Evolutionary conservation across 2,797 vertebrate species (phyloP), one percentile per base, ranked within the genome.

Genomic region (Enteromius treurensis): DNA sequence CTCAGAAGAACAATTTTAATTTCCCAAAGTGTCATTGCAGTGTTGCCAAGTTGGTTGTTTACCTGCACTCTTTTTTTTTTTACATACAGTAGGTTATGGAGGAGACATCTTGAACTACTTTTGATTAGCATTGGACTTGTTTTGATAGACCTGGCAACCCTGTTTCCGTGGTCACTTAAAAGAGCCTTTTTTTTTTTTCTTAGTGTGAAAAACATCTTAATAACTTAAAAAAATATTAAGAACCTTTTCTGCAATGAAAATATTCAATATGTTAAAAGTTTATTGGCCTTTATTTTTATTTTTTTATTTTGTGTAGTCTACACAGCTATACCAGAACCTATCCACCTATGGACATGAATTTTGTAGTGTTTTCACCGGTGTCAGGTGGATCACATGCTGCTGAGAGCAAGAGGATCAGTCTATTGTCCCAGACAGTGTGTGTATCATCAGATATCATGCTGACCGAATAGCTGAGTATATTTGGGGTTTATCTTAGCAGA

Each of bases 401-500:
- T 74, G 55, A 74, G 8, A 74, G 14, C 1, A 9, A 74, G 9
- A 9, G 15, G 29, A 51, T 64, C 29, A 0, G 3, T 74, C 26
- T 81, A 6, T 62, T 53, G 45, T 82, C 45, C 23, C 45, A 65
- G 70, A 74, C 60, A 49, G 14, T 40, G 29, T 21, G 78, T 80
- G 55, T 68, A 32, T 77, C 51, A 77, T 77, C 53, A 75, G 26
- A 65, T 53, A 75, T 82, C 62, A 75, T 17, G 40, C 70, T 53
- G 80, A 62, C 60, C 80, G 68, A 83, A 83, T 68, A 75, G 45
- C 70, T 67, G 14, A 32, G 71, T 76, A 71, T 49, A 62, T 73
- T 49, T 73, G 42, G 60, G 71, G 60, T 65, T 82, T 82, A 55
- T 65, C 17, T 60, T 68, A 58, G 37, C 74, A 70, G 73, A n/a